Conservation (phyloP, 2,113 vertebrate genomes). For the Isurus oxyrinchus region DNA sequence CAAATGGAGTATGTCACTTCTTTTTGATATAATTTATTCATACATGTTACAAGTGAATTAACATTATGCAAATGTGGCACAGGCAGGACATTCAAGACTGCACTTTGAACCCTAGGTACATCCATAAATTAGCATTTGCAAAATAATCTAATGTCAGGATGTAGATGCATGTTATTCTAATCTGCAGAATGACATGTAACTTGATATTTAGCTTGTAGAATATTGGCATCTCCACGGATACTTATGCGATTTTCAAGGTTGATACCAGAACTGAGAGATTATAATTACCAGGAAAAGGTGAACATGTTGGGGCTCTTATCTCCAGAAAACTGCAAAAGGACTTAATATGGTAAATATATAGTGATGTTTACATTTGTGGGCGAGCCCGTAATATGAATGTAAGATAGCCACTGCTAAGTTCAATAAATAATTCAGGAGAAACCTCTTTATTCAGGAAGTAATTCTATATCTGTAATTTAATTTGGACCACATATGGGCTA, state of each 20-base stretch:
- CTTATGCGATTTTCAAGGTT: not conserved
- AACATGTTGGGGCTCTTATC: not conserved
- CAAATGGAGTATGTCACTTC: not conserved
- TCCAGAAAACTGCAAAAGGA: not conserved
- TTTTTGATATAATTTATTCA: not conserved
- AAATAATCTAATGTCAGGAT: conserved; percentile 3
- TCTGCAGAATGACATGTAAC: not conserved
- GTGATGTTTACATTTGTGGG: not conserved
- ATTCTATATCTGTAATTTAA: not conserved
- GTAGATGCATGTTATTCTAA: not conserved
- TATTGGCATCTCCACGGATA: not conserved
- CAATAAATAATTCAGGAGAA: not conserved
- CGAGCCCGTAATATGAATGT: not conserved
- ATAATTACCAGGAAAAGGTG: not conserved
- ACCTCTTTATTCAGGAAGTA: not conserved
- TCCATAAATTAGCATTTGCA: conserved; percentile 2
- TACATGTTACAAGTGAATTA: not conserved
- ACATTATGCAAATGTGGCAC: not conserved
- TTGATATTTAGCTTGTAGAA: not conserved
- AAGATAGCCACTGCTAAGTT: not conserved
- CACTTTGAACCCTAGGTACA: not conserved
- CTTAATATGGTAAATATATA: not conserved
- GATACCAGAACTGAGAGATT: not conserved
- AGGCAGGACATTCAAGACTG: not conserved
- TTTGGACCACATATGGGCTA: not conserved